phyloP scores from a whole-genome alignment of 1,140 invertebrate genomes.

The Drosophila serrata region DNA sequence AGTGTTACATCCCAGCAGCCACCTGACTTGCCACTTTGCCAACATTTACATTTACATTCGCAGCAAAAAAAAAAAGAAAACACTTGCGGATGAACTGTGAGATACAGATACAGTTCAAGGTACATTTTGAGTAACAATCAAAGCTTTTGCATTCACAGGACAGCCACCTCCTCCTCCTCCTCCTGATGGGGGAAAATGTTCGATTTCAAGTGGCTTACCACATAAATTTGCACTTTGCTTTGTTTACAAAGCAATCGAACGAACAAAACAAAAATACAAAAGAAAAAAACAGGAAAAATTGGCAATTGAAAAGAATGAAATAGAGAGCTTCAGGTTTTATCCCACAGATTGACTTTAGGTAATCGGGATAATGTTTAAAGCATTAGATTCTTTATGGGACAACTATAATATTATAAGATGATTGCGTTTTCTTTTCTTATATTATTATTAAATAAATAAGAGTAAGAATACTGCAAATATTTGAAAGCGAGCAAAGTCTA shows the following conservation, averaged over 20 bases:
- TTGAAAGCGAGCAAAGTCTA: too few species aligned
- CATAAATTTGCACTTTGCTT: constrained; percentile 73
- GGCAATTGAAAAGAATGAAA: constrained; percentile 31
- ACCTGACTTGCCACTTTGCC: constrained; percentile 66
- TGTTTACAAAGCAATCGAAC: constrained; percentile 63
- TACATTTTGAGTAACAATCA: constrained; percentile 70
- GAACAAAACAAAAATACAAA: constrained; percentile 10
- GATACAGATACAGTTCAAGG: constrained; percentile 56
- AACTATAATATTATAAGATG: neutral
- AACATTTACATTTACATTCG: constrained; percentile 66
- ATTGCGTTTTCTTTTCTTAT: neutral
- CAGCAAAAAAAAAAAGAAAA: too few species aligned
- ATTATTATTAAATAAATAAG: neutral
- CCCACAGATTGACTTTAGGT: constrained; percentile 7
- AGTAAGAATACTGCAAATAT: neutral
- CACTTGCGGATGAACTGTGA: constrained; percentile 36
- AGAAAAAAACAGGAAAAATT: constrained; percentile 1
- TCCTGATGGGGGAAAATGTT: constrained; percentile 35
- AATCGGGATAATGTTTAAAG: constrained; percentile 3
- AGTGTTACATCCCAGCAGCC: constrained; percentile 29
- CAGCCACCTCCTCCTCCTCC: constrained; percentile 23
- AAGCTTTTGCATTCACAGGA: constrained; percentile 66
- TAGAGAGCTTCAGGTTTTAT: constrained; percentile 16
- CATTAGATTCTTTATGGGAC: neutral
- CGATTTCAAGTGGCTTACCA: constrained; percentile 62